Conservation (phyloP, 2,888 invertebrate genomes). For the Cremastobaeus sp. region DNA sequence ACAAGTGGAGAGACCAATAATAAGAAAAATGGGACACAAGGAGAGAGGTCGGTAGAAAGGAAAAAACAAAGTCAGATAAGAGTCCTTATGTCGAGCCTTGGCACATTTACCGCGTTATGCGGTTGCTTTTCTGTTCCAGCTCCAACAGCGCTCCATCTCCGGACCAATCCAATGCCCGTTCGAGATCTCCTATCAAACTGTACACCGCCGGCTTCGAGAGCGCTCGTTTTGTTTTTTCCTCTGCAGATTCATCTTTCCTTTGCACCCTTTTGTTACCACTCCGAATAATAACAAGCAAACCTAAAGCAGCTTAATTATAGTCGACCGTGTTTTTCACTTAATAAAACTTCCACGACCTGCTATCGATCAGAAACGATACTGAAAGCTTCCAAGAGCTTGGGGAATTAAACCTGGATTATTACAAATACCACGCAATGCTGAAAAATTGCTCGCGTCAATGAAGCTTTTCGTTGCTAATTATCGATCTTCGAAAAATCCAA, state of each 20-base stretch:
- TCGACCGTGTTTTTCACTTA: constrained; percentile 11
- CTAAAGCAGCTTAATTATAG: constrained; percentile 25
- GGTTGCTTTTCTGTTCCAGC: constrained; percentile 67
- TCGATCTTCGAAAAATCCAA: too few relatives aligned
- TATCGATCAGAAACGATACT: constrained; percentile 30
- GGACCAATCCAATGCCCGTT: constrained; percentile 50
- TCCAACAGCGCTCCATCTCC: constrained; percentile 62
- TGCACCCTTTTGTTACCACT: constrained; percentile 14
- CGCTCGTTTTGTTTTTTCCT: constrained; percentile 29
- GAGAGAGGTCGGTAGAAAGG: constrained; percentile 30
- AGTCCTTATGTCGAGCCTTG: constrained; percentile 63
- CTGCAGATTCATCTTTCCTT: constrained; percentile 22
- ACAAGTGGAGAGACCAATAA: constrained; percentile 41
- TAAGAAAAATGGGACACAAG: constrained; percentile 47
- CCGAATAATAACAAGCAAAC: constrained; percentile 12
- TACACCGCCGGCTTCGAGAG: constrained; percentile 68
- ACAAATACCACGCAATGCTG: constrained; percentile 9
- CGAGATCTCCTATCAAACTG: constrained; percentile 70
- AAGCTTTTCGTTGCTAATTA: not conserved
- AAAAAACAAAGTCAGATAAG: constrained; percentile 43
- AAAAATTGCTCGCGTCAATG: constrained; percentile 19
- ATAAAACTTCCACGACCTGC: constrained; percentile 8
- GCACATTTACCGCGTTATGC: constrained; percentile 72
- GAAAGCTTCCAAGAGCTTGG: constrained; percentile 12
- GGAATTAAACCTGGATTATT: constrained; percentile 27